These are phyloP conservation scores for Nemurella pictetii DNA, from an alignment of 2,888 invertebrate genomes.

Conservation along the genomic window DNA sequence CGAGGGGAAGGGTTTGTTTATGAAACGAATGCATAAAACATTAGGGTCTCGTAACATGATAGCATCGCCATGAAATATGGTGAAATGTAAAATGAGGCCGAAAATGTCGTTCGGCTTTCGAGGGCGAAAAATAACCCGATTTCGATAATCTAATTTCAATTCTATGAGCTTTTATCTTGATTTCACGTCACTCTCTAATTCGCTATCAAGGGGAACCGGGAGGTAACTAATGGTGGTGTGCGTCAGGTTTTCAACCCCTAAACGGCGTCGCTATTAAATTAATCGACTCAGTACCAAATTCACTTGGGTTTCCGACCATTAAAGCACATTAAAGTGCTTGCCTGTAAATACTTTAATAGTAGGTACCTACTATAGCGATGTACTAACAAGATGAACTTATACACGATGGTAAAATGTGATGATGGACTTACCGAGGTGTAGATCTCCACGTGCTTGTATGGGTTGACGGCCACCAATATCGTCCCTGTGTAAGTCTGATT, in stretches of 20 bases:
- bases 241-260: not conserved
- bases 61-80: not conserved
- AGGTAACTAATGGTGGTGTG: too few relatives aligned
- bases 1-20: not conserved
- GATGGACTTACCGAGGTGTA: slow-evolving; percentile 85
- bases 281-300: not conserved
- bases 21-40: not conserved
- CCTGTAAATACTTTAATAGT: not conserved
- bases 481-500: slow-evolving; percentile 89
- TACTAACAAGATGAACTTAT: too few relatives aligned
- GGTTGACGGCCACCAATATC: slow-evolving; percentile 91
- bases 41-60: not conserved
- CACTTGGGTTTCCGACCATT: too few relatives aligned
- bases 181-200: not conserved
- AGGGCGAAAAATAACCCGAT: not conserved
- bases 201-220: too few relatives aligned
- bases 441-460: slow-evolving; percentile 88
- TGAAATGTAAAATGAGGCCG: not conserved
- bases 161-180: not conserved
- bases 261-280: not conserved
- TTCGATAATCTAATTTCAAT: not conserved
- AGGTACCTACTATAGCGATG: not conserved
- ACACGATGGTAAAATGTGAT: too few relatives aligned
- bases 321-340: too few relatives aligned
- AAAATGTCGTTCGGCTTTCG: not conserved